Percentiles rank a stretch among this genome's conserved stretches.
Evolutionary conservation across 1,140 invertebrate species (phyloP).

Genomic region (Steinernema feltiae): DNA sequence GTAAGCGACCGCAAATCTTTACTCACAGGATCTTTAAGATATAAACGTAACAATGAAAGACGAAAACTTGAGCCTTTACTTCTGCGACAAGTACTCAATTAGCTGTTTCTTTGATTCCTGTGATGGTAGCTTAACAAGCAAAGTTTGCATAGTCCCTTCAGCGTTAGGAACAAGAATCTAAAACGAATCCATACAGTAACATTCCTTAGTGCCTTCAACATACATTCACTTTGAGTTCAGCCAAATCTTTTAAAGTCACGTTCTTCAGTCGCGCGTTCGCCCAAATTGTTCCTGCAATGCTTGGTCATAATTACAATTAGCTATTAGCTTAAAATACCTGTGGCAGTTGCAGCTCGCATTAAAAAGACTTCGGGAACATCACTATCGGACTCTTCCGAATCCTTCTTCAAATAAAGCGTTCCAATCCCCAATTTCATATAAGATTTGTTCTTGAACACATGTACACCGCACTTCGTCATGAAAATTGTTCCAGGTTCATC

Average conservation of each 20-base stretch:
- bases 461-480: background rate
- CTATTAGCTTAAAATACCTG: background rate
- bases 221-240: background rate
- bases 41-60: background rate
- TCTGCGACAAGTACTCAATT: background rate
- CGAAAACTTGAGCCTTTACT: background rate
- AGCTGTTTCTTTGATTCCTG: background rate
- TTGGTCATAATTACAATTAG: background rate
- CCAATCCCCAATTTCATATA: background rate
- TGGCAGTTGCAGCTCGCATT: background rate
- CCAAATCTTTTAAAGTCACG: background rate
- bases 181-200: background rate
- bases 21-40: too few species aligned
- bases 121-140: background rate
- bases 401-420: slow-evolving; percentile 1
- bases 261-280: slow-evolving; percentile 2
- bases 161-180: background rate
- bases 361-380: background rate
- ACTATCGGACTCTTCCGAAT: background rate
- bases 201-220: background rate
- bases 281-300: background rate
- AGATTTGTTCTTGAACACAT: background rate
- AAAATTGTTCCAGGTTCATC: background rate
- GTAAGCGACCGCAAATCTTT: too few species aligned
- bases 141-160: background rate